Conservation (phyloP, 2,888 invertebrate genomes). For the Cecidostiba fungosa region DNA sequence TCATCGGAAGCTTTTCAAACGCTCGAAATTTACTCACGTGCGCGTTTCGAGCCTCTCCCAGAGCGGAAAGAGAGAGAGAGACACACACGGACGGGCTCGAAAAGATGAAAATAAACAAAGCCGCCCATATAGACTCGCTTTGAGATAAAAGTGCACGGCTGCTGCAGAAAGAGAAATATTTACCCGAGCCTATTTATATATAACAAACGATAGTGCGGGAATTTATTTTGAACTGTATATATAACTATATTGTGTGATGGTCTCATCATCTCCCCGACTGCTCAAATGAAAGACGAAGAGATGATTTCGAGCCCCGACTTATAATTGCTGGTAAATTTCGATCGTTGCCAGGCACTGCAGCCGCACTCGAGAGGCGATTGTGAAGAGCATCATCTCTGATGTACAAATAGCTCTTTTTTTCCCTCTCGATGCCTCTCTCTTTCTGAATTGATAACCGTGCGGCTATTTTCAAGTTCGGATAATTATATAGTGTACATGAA, state of each 20-base stretch:
- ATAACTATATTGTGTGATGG: too few relatives aligned
- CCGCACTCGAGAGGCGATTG: not conserved
- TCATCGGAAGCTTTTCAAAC: not conserved
- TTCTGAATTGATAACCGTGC: not conserved
- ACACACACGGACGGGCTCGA: not conserved
- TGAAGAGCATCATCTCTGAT: not conserved
- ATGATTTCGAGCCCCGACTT: too few relatives aligned
- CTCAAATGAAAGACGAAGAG: too few relatives aligned
- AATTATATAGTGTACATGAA: not conserved
- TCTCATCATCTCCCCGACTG: too few relatives aligned
- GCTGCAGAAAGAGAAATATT: constrained; percentile 4
- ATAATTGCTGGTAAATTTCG: too few relatives aligned
- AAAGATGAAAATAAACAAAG: constrained; percentile 38
- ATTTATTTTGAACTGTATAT: constrained; percentile 17
- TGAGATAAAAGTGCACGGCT: not conserved
- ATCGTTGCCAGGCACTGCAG: not conserved
- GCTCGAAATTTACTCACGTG: not conserved
- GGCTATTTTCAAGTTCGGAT: constrained; percentile 4
- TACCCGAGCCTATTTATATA: constrained; percentile 1
- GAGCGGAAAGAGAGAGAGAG: too few relatives aligned
- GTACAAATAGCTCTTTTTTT: not conserved
- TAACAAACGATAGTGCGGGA: constrained; percentile 9
- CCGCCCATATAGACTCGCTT: not conserved
- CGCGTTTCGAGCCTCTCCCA: not conserved
- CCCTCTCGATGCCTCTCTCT: not conserved